Evolutionary conservation across 2,797 vertebrate genomes (phyloP).

Genomic region (Micropoecilia bifurca): DNA sequence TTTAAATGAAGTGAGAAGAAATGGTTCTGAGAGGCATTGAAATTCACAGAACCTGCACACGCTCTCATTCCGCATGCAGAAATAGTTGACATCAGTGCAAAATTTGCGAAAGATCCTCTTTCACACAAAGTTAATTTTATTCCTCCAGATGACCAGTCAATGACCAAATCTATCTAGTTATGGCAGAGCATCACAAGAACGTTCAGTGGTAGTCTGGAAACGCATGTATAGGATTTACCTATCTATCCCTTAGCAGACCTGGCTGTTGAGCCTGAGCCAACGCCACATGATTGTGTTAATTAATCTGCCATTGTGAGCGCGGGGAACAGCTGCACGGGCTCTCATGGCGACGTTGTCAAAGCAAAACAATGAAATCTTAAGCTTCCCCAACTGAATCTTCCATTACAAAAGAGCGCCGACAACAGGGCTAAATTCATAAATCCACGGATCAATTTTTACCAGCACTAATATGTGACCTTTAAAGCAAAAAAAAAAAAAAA

Average conservation of each 20-base stretch:
- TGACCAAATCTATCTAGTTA: slow-evolving; percentile 88
- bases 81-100: slow-evolving; percentile 81
- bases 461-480: slow-evolving; percentile 98
- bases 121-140: slow-evolving; percentile 56
- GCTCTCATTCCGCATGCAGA: slow-evolving; percentile 3
- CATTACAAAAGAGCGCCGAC: slow-evolving; percentile 96
- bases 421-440: slow-evolving; percentile 98
- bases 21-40: background rate
- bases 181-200: slow-evolving; percentile 87
- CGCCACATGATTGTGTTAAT: slow-evolving; percentile 99
- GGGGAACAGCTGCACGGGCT: slow-evolving; percentile 98
- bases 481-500: slow-evolving; percentile 79
- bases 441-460: slow-evolving; percentile 95
- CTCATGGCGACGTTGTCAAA: slow-evolving; percentile 98
- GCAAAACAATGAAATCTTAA: slow-evolving; percentile 99
- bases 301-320: slow-evolving; percentile 99
- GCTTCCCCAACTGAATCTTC: slow-evolving; percentile 96
- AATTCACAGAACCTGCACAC: background rate
- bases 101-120: slow-evolving; percentile 74
- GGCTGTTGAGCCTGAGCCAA: slow-evolving; percentile 98
- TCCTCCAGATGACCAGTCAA: slow-evolving; percentile 88
- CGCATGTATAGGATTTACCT: slow-evolving; percentile 99
- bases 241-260: slow-evolving; percentile 99
- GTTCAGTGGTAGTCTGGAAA: slow-evolving; percentile 89
- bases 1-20: slow-evolving; percentile 21